Conservation (phyloP, 2,888 invertebrate genomes). For the Hesperia comma region DNA sequence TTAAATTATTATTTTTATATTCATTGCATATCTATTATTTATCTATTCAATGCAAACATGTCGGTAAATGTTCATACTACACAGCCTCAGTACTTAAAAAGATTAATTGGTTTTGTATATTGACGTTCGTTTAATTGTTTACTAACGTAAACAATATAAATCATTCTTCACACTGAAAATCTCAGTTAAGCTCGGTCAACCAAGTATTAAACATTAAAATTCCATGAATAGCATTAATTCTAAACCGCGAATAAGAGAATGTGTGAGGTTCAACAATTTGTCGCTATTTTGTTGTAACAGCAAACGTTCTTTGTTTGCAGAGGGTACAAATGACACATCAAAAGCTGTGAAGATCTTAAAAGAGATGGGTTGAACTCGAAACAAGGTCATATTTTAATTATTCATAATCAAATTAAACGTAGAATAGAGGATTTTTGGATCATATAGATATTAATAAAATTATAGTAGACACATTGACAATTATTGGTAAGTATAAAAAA, state of each 20-base stretch:
- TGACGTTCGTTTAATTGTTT: too few species aligned
- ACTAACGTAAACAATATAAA: not conserved
- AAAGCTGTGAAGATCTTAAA: slow-evolving; percentile 18
- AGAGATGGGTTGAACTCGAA: slow-evolving; percentile 19
- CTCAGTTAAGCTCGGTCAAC: not conserved
- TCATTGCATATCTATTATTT: too few species aligned
- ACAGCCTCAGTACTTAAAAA: too few species aligned
- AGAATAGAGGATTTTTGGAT: too few species aligned
- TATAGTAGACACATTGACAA: too few species aligned
- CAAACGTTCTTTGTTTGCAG: slow-evolving; percentile 18
- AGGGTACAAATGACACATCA: slow-evolving; percentile 26
- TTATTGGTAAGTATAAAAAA: too few species aligned
- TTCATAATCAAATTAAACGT: too few species aligned
- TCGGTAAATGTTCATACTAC: too few species aligned
- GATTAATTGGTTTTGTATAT: too few species aligned
- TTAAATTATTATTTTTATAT: too few species aligned
- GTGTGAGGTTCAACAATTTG: slow-evolving; percentile 25
- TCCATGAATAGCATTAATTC: slow-evolving; percentile 22
- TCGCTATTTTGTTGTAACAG: slow-evolving; percentile 26
- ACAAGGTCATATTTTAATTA: slow-evolving; percentile 4
- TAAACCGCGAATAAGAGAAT: slow-evolving; percentile 16
- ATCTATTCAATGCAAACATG: too few species aligned
- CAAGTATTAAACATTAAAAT: not conserved
- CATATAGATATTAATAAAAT: too few species aligned
- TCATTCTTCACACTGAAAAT: not conserved